Evolutionary conservation across 2,797 vertebrate genomes (phyloP).

Genomic region (Micrastur ruficollis): DNA sequence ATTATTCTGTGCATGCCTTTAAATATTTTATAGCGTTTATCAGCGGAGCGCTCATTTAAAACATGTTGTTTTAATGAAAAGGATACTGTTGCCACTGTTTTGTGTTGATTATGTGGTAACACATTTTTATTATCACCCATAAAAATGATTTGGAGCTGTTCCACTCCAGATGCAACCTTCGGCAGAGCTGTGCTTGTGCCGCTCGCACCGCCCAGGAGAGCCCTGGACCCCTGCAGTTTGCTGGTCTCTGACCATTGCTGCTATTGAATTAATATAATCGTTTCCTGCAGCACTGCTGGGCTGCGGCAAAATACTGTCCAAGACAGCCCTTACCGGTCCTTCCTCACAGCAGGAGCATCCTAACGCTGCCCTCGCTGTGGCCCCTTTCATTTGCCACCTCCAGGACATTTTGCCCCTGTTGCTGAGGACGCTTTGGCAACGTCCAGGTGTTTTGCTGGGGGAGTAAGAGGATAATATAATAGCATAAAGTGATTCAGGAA

Average conservation of each 20-base stretch:
- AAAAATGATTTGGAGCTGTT: slow-evolving; percentile 55
- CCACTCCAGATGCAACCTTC: slow-evolving; percentile 23
- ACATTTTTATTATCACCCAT: slow-evolving; percentile 53
- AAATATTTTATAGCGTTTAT: slow-evolving; percentile 30
- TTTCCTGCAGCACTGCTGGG: not conserved
- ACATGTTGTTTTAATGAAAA: slow-evolving; percentile 63
- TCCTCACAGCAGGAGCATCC: not conserved
- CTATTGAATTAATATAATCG: not conserved
- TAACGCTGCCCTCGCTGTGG: not conserved
- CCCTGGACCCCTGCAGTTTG: not conserved
- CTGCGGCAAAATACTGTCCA: not conserved
- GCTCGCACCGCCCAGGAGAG: not conserved
- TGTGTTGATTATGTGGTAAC: slow-evolving; percentile 64
- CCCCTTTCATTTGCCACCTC: not conserved
- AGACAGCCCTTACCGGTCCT: not conserved
- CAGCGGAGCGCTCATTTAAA: slow-evolving; percentile 37
- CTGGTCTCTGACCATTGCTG: not conserved
- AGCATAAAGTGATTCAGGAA: not conserved
- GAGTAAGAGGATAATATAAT: not conserved
- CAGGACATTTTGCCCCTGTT: not conserved
- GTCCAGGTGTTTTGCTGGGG: not conserved
- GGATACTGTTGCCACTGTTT: slow-evolving; percentile 42
- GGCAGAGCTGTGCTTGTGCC: not conserved
- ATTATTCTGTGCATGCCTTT: slow-evolving; percentile 21
- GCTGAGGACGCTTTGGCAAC: not conserved